Conservation (phyloP, 2,888 invertebrate genomes). For the Chaetoderma sp. region DNA sequence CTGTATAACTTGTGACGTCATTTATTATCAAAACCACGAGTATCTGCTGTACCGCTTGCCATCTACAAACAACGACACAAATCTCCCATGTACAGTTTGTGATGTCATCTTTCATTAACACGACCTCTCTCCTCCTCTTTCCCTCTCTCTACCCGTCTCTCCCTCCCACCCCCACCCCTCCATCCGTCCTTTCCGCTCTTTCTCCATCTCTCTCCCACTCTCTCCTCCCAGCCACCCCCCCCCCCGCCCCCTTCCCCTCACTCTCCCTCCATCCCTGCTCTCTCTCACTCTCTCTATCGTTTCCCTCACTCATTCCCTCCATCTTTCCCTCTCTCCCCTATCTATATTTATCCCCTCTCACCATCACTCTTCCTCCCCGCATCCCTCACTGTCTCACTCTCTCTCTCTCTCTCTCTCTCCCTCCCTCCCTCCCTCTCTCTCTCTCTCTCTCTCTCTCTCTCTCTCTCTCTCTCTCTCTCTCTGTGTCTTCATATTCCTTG, state of each 20-base stretch:
- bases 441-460: slow-evolving; percentile 9
- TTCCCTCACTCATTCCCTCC: neutral
- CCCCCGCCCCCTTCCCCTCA: neutral
- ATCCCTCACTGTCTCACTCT: neutral
- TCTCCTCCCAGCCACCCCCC: neutral
- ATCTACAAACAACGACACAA: too few relatives aligned
- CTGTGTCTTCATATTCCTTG: too few relatives aligned
- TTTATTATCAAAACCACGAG: too few relatives aligned
- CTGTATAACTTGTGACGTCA: too few relatives aligned
- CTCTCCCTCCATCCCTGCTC: neutral
- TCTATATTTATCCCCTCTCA: neutral
- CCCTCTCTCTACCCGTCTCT: too few relatives aligned
- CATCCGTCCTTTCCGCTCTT: neutral
- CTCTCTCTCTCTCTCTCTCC: too few relatives aligned
- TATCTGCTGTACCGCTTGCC: too few relatives aligned
- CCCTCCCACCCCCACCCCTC: too few relatives aligned
- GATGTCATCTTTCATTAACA: too few relatives aligned
- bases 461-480: slow-evolving; percentile 10
- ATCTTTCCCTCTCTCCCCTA: neutral
- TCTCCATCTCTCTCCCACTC: neutral
- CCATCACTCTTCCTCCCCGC: neutral
- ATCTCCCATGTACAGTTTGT: too few relatives aligned
- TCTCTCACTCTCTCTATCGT: neutral
- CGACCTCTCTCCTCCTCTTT: too few relatives aligned
- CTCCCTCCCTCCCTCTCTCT: neutral